Percentiles rank a stretch among this genome's conserved stretches.
phyloP scores from a whole-genome alignment of 1,140 invertebrate species.

The Trichoplusia ni region DNA sequence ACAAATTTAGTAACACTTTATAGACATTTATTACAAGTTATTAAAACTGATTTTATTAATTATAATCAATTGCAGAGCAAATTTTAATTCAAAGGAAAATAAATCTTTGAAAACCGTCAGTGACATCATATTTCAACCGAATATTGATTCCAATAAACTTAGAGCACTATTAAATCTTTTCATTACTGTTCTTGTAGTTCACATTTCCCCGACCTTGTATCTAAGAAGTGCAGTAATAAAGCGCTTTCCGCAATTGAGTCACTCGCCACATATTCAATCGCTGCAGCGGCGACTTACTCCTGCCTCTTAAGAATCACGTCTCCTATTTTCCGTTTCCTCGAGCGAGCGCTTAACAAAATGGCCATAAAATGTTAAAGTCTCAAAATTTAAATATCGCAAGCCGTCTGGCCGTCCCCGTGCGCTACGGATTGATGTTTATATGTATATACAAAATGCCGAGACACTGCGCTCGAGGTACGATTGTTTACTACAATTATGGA shows the following conservation, averaged over 20 bases:
- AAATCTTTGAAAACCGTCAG: no score
- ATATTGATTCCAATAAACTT: no score
- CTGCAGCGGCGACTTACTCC: background rate
- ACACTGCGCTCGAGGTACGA: background rate
- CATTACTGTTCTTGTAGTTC: no score
- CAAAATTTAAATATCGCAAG: constrained; percentile 31
- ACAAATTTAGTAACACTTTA: no score
- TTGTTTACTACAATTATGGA: constrained; percentile 9
- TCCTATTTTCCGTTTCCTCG: constrained; percentile 9
- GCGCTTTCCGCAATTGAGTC: background rate
- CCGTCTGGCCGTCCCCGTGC: constrained; percentile 17
- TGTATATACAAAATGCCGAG: constrained; percentile 23
- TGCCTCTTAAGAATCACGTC: constrained; percentile 18
- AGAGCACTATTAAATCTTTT: no score
- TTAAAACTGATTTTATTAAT: no score
- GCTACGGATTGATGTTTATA: constrained; percentile 32
- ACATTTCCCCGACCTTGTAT: no score
- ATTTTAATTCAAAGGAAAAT: no score
- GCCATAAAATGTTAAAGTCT: constrained; percentile 24
- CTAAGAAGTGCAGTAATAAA: background rate
- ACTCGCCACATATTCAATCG: background rate
- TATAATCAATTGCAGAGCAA: no score
- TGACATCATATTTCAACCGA: no score
- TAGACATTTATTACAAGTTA: no score
- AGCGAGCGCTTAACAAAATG: constrained; percentile 16